Conservation (phyloP, 2,888 invertebrate genomes). For the Dynastes hyllus region DNA sequence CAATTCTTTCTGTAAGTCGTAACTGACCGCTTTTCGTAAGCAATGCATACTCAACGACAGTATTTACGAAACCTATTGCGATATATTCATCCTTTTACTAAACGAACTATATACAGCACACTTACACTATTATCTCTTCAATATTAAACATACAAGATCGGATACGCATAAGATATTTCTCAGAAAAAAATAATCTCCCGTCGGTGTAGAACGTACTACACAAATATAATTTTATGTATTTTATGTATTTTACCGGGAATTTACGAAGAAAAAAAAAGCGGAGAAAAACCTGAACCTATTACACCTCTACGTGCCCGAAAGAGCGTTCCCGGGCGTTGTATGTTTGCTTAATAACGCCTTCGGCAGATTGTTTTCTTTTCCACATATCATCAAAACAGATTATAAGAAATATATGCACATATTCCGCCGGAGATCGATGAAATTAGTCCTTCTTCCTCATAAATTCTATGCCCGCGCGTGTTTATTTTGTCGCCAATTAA, state of each 20-base stretch:
- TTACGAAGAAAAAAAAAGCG: neutral
- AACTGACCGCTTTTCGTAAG: too few relatives aligned
- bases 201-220: conserved; percentile 1
- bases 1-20: too few relatives aligned
- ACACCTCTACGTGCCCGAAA: too few relatives aligned
- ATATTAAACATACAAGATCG: too few relatives aligned
- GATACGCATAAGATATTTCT: neutral
- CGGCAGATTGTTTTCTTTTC: conserved; percentile 16
- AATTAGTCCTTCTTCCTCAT: conserved; percentile 9
- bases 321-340: neutral
- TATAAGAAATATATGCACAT: conserved; percentile 3
- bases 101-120: too few relatives aligned
- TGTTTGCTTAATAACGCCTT: conserved; percentile 16
- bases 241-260: conserved; percentile 26
- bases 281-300: neutral
- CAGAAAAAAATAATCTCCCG: conserved; percentile 1
- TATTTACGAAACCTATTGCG: too few relatives aligned
- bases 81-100: too few relatives aligned
- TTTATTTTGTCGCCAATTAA: conserved; percentile 12
- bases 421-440: neutral
- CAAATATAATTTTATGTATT: conserved; percentile 25
- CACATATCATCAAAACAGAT: conserved; percentile 29
- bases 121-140: too few relatives aligned
- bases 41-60: too few relatives aligned
- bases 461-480: conserved; percentile 8